Evolutionary conservation across 2,797 vertebrate genomes (phyloP), one percentile per base, ranked within the genome.

Genomic region (Chelonia mydas): DNA sequence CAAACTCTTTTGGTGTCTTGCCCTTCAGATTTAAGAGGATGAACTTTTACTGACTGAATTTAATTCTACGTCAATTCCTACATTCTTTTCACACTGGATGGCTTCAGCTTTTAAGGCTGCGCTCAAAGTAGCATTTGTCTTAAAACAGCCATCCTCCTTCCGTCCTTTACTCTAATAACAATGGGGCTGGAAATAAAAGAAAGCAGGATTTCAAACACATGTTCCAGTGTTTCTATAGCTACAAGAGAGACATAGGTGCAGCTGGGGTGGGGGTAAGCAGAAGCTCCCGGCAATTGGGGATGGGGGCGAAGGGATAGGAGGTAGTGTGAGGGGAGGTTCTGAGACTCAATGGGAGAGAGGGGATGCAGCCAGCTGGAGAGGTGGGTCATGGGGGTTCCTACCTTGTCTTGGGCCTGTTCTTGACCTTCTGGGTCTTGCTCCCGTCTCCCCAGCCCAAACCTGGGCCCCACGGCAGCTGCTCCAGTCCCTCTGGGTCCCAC

Each of bases 111-210:
- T 95, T 86, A 81, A 92, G 93, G 33, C 86, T 83, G 15, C 50
- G 55, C 86, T 91, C 80, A 61, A 92, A 96, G 95, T 5, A 91
- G 92, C 74, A 31, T 90, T 97, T 94, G 92, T 81, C 65, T 4
- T 47, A 87, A 95, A 9, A 68, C 89, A 85, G 15, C 88, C 93
- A 81, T 82, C 17, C 54, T 54, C 2, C 47, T 93, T 88, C 80
- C 93, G 91, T 89, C 88, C 90, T 45, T 94, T 83, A 72, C 93
- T 94, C 77, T 84, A 5, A 83, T 90, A 88, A 95, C 84, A 96
- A 85, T 72, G 85, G 80, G 89, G 72, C 83, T 89, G 95, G 86
- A 85, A 90, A 87, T 68, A 50, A 61, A 59, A 59, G 49, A 72
- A 21, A 90, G 28, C 77, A 33, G 31, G 65, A 15, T 6, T 93